Evolutionary conservation across 2,113 vertebrate species (phyloP), one percentile per base, ranked within the genome.

Genomic region (Bubo scandiacus): DNA sequence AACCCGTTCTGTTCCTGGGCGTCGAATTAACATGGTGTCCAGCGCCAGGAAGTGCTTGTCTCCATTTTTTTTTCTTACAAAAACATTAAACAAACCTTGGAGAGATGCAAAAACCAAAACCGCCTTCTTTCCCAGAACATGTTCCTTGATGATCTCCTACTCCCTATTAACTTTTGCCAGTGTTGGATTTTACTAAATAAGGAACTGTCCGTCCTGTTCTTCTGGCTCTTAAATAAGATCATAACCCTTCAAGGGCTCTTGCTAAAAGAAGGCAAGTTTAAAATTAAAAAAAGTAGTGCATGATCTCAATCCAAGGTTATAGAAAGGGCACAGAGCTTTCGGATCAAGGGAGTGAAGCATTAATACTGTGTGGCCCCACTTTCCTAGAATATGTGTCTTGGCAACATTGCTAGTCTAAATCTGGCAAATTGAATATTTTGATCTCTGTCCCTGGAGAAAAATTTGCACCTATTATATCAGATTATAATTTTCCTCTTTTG

Each of bases 361-460:
- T 74, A 94, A 43, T 89, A 77, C 54, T 58, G 57, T 40, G 61
- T 15, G 52, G 89, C 43, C 65, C 15, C 20, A 42, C 59, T 97
- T 96, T 88, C 65, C 40, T 73, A 62, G 81, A 92, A 88, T 63
- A 55, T 58, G 29, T 57, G 30, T 59, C 91, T 93, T 83, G 77
- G 84, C 81, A 91, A 81, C 36, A 63, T 45, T 40, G 42, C 26
- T 73, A 58, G 57, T 63, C 61, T 92, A 93, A 88, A 89, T 86
- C 55, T 51, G 57, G 83, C 23, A 95, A 93, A 93, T 32, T 58
- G 57, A 86, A 4, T 86, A 95, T 95, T 93, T 96, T 91, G 43
- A 81, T 87, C 52, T 91, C 67, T 61, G 27, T 81, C 59, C 67
- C 77, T 67, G 51, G 57, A 81, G 86, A 92, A 91, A 91, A 94